Conservation (phyloP, 2,113 vertebrate species). For the Tauraco erythrolophus region DNA sequence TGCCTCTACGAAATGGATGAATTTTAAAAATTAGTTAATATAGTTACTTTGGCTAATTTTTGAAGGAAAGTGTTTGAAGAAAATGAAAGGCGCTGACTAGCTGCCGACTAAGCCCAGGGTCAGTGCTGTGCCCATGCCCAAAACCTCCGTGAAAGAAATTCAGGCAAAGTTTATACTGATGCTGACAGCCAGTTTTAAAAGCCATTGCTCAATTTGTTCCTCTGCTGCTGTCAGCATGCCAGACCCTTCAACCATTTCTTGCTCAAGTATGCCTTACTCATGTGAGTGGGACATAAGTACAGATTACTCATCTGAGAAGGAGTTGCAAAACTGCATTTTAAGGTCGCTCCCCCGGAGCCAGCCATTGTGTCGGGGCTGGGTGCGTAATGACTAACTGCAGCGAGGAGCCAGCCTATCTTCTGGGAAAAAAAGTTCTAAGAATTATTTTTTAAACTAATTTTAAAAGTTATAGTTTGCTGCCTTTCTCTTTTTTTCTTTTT, state of each 20-base stretch:
- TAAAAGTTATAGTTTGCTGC: background rate
- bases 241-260: conserved; percentile 41
- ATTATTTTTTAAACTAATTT: background rate
- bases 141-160: background rate
- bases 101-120: background rate
- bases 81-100: background rate
- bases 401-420: background rate
- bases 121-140: background rate
- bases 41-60: background rate
- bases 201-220: conserved; percentile 8
- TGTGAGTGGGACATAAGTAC: conserved; percentile 32
- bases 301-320: background rate
- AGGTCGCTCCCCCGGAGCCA: background rate
- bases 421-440: conserved; percentile 39
- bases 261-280: background rate
- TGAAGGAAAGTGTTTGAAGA: background rate
- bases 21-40: fast-evolving
- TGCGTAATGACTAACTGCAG: background rate
- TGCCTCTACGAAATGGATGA: background rate
- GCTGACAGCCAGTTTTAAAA: background rate
- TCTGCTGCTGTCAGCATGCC: background rate
- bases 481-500: background rate
- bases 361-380: background rate
- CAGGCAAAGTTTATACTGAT: background rate
- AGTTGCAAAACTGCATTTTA: conserved; percentile 24